phyloP scores from a whole-genome alignment of 2,888 invertebrate genomes.

The Agrotis clavis region DNA sequence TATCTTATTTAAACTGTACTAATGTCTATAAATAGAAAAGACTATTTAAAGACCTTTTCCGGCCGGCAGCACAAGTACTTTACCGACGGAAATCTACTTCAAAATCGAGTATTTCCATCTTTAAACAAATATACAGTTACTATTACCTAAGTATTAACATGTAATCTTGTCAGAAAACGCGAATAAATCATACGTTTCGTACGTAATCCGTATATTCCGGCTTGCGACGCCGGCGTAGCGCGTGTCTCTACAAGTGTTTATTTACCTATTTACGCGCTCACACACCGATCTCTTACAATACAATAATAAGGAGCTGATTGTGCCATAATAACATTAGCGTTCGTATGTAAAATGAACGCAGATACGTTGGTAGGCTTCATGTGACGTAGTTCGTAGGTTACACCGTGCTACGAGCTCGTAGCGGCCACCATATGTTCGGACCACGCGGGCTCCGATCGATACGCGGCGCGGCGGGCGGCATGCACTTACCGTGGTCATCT shows the following conservation, averaged over 20 bases:
- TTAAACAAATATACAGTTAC: slow-evolving; percentile 40
- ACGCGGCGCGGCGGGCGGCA: slow-evolving; percentile 79
- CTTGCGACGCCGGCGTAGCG: slow-evolving; percentile 65
- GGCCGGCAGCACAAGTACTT: slow-evolving; percentile 22
- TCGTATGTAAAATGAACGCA: slow-evolving; percentile 63
- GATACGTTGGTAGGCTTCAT: slow-evolving; percentile 69
- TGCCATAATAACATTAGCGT: slow-evolving; percentile 70
- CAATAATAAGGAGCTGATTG: slow-evolving; percentile 64
- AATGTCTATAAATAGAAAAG: slow-evolving; percentile 10
- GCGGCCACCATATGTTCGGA: slow-evolving; percentile 88
- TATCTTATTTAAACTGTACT: neutral
- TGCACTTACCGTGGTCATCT: slow-evolving; percentile 91
- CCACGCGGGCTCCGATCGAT: slow-evolving; percentile 88
- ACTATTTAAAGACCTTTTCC: slow-evolving; percentile 16
- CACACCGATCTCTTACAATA: slow-evolving; percentile 59
- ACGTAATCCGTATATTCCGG: slow-evolving; percentile 23
- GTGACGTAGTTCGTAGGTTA: slow-evolving; percentile 75
- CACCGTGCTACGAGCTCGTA: slow-evolving; percentile 79
- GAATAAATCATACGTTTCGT: slow-evolving; percentile 49
- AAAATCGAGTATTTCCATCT: slow-evolving; percentile 6
- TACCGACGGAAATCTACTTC: slow-evolving; percentile 19
- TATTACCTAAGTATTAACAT: slow-evolving; percentile 59
- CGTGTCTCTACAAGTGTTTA: slow-evolving; percentile 85
- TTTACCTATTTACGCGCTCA: slow-evolving; percentile 79
- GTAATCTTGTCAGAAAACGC: slow-evolving; percentile 56